Conservation (phyloP, 2,113 vertebrate genomes). For the Tychaedon coryphoeus region DNA sequence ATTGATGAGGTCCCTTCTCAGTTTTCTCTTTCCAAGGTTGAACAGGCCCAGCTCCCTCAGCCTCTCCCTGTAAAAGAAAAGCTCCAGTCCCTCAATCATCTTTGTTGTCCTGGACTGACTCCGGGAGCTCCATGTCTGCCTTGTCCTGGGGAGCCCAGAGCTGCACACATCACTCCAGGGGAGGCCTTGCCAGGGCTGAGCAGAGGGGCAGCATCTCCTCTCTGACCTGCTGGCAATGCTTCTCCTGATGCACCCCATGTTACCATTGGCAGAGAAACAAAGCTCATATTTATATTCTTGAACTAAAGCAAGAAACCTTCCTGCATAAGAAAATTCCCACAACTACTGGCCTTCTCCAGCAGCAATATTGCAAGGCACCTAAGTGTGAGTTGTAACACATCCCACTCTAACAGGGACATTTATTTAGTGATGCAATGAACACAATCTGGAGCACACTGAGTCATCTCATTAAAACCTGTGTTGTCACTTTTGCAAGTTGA, state of each 20-base stretch:
- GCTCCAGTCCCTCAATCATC: neutral
- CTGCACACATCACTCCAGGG: too few relatives aligned
- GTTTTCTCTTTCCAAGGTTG: rapidly evolving
- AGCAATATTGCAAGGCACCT: neutral
- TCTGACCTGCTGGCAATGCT: neutral
- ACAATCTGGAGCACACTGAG: neutral
- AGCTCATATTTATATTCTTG: neutral
- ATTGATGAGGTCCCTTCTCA: neutral
- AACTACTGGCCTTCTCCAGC: neutral
- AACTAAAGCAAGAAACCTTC: neutral
- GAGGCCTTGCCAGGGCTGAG: neutral
- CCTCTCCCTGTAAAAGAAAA: neutral
- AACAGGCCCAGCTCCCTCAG: neutral
- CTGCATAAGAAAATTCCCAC: neutral
- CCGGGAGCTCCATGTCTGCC: neutral
- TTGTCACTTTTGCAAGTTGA: neutral
- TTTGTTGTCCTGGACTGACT: rapidly evolving
- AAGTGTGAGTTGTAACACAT: neutral
- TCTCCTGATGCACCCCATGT: neutral
- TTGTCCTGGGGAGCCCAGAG: neutral
- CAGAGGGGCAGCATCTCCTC: neutral
- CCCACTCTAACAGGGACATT: neutral
- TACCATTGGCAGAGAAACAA: neutral
- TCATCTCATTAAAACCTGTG: neutral
- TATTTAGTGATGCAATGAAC: neutral